Evolutionary conservation across 92 coral and sea anemone species (phyloP), one percentile per base, ranked within the genome.

Genomic region (Zoanthus sansibaricus): DNA sequence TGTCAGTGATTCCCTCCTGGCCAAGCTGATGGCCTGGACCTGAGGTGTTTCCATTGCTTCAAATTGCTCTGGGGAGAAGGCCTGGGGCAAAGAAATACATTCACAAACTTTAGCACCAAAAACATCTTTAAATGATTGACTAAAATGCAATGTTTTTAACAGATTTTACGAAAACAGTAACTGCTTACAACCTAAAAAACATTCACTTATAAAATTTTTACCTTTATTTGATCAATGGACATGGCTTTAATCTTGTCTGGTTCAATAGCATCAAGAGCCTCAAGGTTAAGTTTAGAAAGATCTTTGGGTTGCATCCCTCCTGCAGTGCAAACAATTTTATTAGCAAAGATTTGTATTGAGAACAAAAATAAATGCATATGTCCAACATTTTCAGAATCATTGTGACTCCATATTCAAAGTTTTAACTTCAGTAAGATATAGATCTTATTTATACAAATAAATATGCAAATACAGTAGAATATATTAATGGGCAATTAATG

Each of bases 21-120:
- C 96, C 86, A 80, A 79, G 82, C 98, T 95, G 87, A 97, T 95
- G 76, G 94, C 93, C 82, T 87, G 91, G 13, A 97, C 94, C 69
- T 97, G 99, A 78, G 97, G 95, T 0, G 98, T 87, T 74, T 92
- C 95, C 99, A 97, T 97, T 32, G 97, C 86, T 14, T 88, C 83
- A 82, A 86, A 91, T 83, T 97, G 99, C 25, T 78, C 93, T 25
- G 96, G 86, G 12, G 95, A 88, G 79, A 97, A 97, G 20, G 97
- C 94, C 99, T 97, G 52, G 83, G 75, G 62, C 30, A 70, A 82
- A 76, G 61, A 45, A 12, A 47, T 62, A 9, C 42, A 75, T 54
- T 14, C 14, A 33, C 25, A 37, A 2, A 37, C 42, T 37, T 37
- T 37, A 37, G 42, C 2, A 37, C 42, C 1, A 37, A 37, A 37